Conservation (phyloP, 2,113 vertebrate genomes). For the Pterocles burchelli region DNA sequence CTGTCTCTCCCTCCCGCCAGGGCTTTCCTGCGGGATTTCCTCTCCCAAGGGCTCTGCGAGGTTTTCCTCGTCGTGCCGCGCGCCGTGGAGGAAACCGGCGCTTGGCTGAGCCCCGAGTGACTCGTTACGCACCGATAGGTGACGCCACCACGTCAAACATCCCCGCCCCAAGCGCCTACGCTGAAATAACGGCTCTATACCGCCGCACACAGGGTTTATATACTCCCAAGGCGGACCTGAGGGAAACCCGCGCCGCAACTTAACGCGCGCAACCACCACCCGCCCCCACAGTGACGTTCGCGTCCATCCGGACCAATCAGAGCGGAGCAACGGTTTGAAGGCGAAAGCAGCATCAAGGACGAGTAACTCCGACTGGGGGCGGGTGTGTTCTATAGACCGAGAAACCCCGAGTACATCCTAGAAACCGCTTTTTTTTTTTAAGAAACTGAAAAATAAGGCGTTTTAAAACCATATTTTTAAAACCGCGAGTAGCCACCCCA, state of each 20-base stretch:
- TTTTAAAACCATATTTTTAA: neutral
- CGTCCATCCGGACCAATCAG: neutral
- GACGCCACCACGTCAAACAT: too few relatives aligned
- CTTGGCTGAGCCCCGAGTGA: slow-evolving; percentile 74
- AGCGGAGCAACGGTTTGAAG: neutral
- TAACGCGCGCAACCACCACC: too few relatives aligned
- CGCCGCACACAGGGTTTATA: neutral
- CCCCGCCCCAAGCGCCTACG: too few relatives aligned
- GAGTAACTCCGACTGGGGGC: too few relatives aligned
- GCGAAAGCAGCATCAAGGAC: neutral
- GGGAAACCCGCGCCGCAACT: neutral
- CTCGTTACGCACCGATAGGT: fast-evolving
- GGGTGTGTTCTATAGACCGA: too few relatives aligned
- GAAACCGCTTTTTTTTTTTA: too few relatives aligned
- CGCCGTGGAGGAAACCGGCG: slow-evolving; percentile 83
- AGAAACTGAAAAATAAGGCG: fast-evolving
- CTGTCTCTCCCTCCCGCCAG: slow-evolving; percentile 36
- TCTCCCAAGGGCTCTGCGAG: slow-evolving; percentile 86
- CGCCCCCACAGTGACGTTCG: neutral
- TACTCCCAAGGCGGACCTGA: neutral
- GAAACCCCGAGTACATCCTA: too few relatives aligned
- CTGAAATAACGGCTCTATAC: too few relatives aligned
- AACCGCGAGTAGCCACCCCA: neutral
- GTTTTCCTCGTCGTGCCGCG: slow-evolving; percentile 87
- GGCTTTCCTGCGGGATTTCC: slow-evolving; percentile 82